A percentile compares a stretch with the other conserved stretches of the same genome.
Conservation (phyloP, 2,797 vertebrate genomes). For the Amniataba percoides region DNA sequence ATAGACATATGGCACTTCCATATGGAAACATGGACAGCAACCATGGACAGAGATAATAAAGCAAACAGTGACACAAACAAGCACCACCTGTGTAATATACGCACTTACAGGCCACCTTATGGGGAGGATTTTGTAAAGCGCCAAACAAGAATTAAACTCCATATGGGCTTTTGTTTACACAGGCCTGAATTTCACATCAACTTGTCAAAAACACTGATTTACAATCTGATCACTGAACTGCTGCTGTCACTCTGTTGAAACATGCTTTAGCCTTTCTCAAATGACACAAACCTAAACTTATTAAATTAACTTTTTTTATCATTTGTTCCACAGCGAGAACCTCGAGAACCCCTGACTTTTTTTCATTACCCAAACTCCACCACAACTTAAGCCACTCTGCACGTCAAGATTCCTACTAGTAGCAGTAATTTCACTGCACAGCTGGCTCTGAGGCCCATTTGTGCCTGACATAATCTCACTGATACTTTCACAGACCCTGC, state of each 20-base stretch:
- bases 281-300: background rate
- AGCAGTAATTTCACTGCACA: conserved; percentile 43
- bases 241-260: background rate
- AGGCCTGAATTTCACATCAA: background rate
- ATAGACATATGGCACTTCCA: conserved; percentile 39
- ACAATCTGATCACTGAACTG: background rate
- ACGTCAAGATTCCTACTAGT: background rate
- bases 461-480: conserved; percentile 9
- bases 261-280: too few relatives aligned
- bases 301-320: background rate
- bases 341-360: background rate
- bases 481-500: background rate
- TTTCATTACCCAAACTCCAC: conserved; percentile 10
- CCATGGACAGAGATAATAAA: conserved; percentile 10
- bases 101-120: background rate
- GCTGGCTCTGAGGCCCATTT: background rate
- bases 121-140: background rate
- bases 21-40: conserved; percentile 32
- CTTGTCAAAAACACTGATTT: background rate
- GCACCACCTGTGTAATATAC: conserved; percentile 35
- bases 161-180: conserved; percentile 6
- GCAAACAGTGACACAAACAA: conserved; percentile 9
- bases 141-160: background rate
- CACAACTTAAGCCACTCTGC: background rate
- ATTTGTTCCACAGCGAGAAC: background rate